Base-by-base conservation (phyloP, 2,888 invertebrate genomes). In the Pterostichus madidus region DNA sequence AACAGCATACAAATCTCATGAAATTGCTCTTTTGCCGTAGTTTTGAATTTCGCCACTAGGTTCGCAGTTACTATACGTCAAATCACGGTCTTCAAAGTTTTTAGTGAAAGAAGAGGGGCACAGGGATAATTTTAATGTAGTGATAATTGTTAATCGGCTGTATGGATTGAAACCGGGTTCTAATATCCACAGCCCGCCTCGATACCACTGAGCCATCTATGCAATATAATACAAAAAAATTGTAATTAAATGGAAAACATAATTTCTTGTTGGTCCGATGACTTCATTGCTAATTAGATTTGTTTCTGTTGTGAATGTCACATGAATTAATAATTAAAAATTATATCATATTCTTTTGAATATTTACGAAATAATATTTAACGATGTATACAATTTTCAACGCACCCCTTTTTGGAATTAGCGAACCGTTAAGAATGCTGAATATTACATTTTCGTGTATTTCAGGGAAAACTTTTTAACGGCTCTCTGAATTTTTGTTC, bases 381-480 rank as follows among this genome's bases (percentile, higher is more conserved):
- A 24, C 59, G 59, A 59, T 59, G 59, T 59, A 59, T 59, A 59
- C 31, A 24, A 24, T 59, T 59, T 11, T 59, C 24, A 10, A 24
- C 24, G 59, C 17, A 59, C 59, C 59, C 59, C 59, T 59, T 59
- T 59, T 59, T 59, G 1, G 49, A 49, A 49, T 49, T 49, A 49
- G n/a, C 49, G 2, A 13, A 49, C 49, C 49, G 59, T 59, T 17
- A 17, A 17, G 31, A 24, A 0, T 24, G 24, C 24, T 8, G 17
- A 59, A 59, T 59, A 59, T 59, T 59, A 59, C 24, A 59, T 59
- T 59, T 59, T 59, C 24, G 10, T 59, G 24, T 59, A 59, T 59
- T 59, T 59, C 15, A 59, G 59, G 17, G 24, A 59, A 59, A 59
- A 59, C 59, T 59, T 59, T 59, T 59, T 59, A 49, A 59, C 59